Evolutionary conservation across 2,888 invertebrate species (phyloP).

Genomic region (Dynastes grantii): DNA sequence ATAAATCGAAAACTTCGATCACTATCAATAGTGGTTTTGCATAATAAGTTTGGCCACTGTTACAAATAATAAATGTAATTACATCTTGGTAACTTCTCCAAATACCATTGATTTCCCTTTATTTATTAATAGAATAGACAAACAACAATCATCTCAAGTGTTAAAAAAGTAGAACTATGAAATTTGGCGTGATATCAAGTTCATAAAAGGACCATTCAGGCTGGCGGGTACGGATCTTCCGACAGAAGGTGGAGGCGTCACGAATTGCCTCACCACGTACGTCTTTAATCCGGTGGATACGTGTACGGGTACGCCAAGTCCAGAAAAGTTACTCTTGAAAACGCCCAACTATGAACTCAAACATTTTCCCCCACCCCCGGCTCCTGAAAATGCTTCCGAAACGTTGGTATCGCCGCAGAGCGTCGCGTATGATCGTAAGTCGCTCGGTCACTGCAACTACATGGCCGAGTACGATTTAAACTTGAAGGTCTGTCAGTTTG

Average conservation of each 20-base stretch:
- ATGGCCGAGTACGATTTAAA: conserved; percentile 59
- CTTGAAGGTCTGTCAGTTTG: conserved; percentile 61
- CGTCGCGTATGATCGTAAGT: conserved; percentile 58
- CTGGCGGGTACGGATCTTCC: conserved; percentile 66
- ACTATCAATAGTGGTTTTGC: no score
- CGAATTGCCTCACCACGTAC: conserved; percentile 71
- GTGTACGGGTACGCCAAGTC: conserved; percentile 75
- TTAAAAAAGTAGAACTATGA: conserved; percentile 9
- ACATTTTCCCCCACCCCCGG: conserved; percentile 21
- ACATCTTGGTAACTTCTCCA: neutral
- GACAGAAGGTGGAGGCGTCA: conserved; percentile 62
- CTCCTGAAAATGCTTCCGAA: conserved; percentile 59
- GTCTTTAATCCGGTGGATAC: conserved; percentile 75
- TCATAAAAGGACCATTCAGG: conserved; percentile 58
- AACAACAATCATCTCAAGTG: neutral
- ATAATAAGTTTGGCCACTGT: no score
- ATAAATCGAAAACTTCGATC: no score
- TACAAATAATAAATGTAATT: neutral
- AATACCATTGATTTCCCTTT: neutral
- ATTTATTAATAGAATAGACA: neutral
- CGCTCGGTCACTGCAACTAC: conserved; percentile 60
- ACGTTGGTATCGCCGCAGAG: conserved; percentile 59
- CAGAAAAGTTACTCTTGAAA: conserved; percentile 70
- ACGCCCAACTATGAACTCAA: conserved; percentile 52
- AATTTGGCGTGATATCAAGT: conserved; percentile 40